phyloP scores from a whole-genome alignment of 2,113 vertebrate species.

The Brachyhypopomus occidentalis region DNA sequence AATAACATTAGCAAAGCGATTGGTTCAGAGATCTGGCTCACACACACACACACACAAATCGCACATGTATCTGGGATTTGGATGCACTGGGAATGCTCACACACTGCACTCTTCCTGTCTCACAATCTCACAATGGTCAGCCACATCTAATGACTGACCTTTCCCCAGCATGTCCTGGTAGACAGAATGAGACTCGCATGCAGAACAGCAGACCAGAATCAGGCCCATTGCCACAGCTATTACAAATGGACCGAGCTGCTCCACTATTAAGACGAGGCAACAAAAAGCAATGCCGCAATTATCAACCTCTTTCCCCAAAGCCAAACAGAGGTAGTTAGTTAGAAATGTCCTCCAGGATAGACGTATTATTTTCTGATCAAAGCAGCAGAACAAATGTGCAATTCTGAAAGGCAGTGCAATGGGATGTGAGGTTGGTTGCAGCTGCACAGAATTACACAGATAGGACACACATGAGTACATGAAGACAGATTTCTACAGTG shows the following conservation, averaged over 20 bases:
- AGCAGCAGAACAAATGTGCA: background rate
- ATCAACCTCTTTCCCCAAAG: conserved; percentile 5
- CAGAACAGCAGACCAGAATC: conserved; percentile 9
- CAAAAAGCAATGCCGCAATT: background rate
- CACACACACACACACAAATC: background rate
- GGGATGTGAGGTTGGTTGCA: background rate
- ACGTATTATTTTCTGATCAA: background rate
- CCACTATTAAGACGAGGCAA: conserved; percentile 14
- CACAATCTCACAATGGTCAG: conserved; percentile 16
- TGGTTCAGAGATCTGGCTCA: background rate
- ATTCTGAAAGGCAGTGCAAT: background rate
- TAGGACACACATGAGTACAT: no score
- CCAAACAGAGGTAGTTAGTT: background rate
- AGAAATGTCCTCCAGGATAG: conserved; percentile 1
- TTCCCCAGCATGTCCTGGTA: conserved; percentile 16
- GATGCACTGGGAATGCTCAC: background rate
- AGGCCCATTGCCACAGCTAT: conserved; percentile 17
- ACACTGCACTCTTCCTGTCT: background rate
- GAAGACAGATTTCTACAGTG: no score
- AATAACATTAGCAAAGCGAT: background rate
- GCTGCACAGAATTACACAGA: background rate
- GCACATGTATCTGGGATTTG: background rate
- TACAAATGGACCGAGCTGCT: conserved; percentile 7
- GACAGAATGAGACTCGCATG: conserved; percentile 36
- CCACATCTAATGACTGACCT: conserved; percentile 48